Percentiles rank a stretch among this genome's conserved stretches.
These are phyloP conservation scores for Tragopan temminckii DNA, from an alignment of 2,797 vertebrate genomes.

Conservation along the genomic window DNA sequence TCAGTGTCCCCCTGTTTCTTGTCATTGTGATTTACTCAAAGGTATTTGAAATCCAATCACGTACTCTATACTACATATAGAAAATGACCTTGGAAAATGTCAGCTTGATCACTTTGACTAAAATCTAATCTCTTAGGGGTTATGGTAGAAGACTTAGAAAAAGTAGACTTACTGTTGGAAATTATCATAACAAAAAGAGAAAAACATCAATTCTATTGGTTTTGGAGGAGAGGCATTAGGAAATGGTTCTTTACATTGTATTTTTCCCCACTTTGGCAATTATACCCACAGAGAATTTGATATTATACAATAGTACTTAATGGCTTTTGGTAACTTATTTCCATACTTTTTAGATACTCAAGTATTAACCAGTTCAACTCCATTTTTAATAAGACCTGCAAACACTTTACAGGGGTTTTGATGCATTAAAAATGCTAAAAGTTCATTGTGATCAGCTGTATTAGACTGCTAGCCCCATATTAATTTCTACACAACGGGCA, in stretches of 20 bases:
- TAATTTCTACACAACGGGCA: neutral
- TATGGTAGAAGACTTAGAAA: conserved; percentile 57
- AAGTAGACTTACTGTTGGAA: conserved; percentile 67
- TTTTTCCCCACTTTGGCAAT: conserved; percentile 59
- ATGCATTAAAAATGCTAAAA: conserved; percentile 11
- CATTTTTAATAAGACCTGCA: conserved; percentile 55
- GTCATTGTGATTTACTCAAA: conserved; percentile 71
- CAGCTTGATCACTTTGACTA: conserved; percentile 76
- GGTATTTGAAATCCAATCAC: conserved; percentile 75
- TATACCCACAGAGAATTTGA: conserved; percentile 69
- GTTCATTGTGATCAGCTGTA: conserved; percentile 8
- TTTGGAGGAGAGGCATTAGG: conserved; percentile 57
- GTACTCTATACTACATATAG: conserved; percentile 72
- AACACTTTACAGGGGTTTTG: conserved; percentile 14
- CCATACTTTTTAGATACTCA: conserved; percentile 53
- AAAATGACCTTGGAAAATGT: conserved; percentile 80
- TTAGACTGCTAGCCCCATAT: neutral
- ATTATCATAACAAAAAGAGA: conserved; percentile 71
- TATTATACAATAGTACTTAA: conserved; percentile 70
- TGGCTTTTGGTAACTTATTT: conserved; percentile 70
- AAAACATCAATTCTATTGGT: conserved; percentile 53
- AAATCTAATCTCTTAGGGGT: conserved; percentile 72
- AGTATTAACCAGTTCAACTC: conserved; percentile 63
- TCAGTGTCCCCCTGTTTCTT: conserved; percentile 67
- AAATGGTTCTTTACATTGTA: conserved; percentile 50